Conservation (phyloP, 2,888 invertebrate species). For the Andricus curvator region DNA sequence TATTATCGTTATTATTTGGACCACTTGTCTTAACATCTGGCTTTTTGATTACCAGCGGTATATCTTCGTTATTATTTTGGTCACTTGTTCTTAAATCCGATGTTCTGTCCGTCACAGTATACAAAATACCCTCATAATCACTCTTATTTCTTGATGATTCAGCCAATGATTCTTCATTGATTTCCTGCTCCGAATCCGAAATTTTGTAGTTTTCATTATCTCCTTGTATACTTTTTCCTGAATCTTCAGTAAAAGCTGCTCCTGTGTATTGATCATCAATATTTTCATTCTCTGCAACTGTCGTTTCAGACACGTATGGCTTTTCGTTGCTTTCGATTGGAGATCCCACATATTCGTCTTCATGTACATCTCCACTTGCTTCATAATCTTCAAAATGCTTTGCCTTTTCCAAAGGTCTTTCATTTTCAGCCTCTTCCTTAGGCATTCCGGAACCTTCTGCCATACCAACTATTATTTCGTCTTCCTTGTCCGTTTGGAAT, state of each 20-base stretch:
- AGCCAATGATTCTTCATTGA: not conserved
- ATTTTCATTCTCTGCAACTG: not conserved
- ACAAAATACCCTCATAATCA: not conserved
- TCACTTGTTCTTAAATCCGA: not conserved
- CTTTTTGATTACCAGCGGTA: too few species aligned
- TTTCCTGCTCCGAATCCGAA: not conserved
- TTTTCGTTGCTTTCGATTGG: not conserved
- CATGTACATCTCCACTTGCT: not conserved
- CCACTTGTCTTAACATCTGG: not conserved
- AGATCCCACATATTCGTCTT: not conserved
- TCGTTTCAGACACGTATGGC: not conserved
- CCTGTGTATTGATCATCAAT: not conserved
- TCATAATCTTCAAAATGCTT: not conserved
- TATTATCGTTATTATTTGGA: not conserved
- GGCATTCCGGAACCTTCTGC: not conserved
- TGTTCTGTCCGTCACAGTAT: not conserved
- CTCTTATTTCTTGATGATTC: not conserved
- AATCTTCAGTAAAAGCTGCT: slow-evolving; percentile 31
- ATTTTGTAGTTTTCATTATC: not conserved
- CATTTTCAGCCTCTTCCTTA: not conserved
- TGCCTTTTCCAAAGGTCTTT: not conserved
- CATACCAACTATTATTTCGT: not conserved
- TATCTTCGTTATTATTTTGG: not conserved
- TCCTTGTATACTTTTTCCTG: slow-evolving; percentile 20
- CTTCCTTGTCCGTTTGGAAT: not conserved